A percentile compares a stretch with the other conserved stretches of the same genome.
Conservation (phyloP, 2,888 invertebrate species). For the Pollenia amentaria region DNA sequence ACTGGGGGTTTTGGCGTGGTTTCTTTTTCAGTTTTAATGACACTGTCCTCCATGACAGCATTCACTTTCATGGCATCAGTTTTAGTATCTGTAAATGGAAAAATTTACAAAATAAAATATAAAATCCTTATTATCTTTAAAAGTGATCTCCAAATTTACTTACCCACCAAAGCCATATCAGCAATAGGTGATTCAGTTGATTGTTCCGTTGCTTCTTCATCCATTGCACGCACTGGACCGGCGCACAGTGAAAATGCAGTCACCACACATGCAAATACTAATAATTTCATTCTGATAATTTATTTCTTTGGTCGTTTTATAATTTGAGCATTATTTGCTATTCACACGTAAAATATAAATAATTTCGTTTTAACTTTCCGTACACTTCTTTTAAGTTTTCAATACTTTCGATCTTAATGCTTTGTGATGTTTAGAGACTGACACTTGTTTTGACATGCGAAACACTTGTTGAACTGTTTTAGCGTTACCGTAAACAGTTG, state of each 20-base stretch:
- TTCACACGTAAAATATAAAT: neutral
- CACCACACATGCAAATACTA: constrained; percentile 46
- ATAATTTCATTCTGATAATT: constrained; percentile 64
- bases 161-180: constrained; percentile 80
- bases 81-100: neutral
- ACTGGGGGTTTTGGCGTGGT: constrained; percentile 56
- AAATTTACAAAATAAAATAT: constrained; percentile 41
- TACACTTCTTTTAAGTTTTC: constrained; percentile 33
- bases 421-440: constrained; percentile 32
- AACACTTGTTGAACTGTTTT: constrained; percentile 80
- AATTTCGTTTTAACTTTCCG: constrained; percentile 4
- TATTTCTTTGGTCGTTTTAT: neutral
- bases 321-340: constrained; percentile 44
- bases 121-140: neutral
- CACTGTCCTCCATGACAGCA: neutral
- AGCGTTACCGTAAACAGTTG: constrained; percentile 79
- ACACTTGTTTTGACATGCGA: constrained; percentile 79
- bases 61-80: constrained; percentile 48
- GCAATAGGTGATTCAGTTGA: constrained; percentile 80
- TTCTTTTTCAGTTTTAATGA: constrained; percentile 74
- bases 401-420: constrained; percentile 63
- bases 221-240: constrained; percentile 6
- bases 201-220: constrained; percentile 56
- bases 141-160: constrained; percentile 70
- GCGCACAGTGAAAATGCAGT: constrained; percentile 40